Evolutionary conservation across 2,113 vertebrate genomes (phyloP), one percentile per base, ranked within the genome.

Genomic region (Mesembrinibis cayennensis): DNA sequence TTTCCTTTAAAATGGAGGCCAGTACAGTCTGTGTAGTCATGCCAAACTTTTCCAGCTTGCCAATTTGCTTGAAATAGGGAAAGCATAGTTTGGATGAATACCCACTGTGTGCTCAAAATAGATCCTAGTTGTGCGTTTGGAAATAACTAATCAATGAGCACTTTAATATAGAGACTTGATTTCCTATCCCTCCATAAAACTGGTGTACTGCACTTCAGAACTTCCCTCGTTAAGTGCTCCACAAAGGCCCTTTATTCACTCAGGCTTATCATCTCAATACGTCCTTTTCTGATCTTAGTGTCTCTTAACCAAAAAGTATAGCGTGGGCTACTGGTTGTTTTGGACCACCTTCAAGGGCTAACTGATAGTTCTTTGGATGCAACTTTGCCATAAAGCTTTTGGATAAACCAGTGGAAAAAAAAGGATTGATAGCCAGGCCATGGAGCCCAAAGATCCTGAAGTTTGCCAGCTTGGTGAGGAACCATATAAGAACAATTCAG

Each of bases 61-160:
- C 79, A 63, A 80, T 83, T 94, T 87, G 69, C 49, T 93, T 16
- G 21, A 66, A 95, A 94, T 16, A 66, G 38, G 45, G 18, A 82
- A 90, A 74, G 77, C 76, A 49, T 12, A 38, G 36, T 78, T 93
- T 92, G 82, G 90, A 94, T 0, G 13, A 90, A 40, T 90, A 78
- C 72, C 16, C 66, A 55, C 59, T 58, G 44, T 38, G 45, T 10
- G 2, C 84, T 95, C 79, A 55, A 96, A 98, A 97, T 71, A 94
- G 73, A 93, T 69, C 34, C 34, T 87, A 44, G 27, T 7, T 88
- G 29, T 90, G 91, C 69, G 93, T 93, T 97, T 97, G 77, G 83
- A 97, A 93, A 70, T 50, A 92, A 61, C 49, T 73, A 49, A 95
- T 95, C 96, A 96, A 96, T 85, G 77, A 94, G 42, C 61, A 93